Evolutionary conservation across 2,797 vertebrate species (phyloP).

Genomic region (Gallirallus australis): DNA sequence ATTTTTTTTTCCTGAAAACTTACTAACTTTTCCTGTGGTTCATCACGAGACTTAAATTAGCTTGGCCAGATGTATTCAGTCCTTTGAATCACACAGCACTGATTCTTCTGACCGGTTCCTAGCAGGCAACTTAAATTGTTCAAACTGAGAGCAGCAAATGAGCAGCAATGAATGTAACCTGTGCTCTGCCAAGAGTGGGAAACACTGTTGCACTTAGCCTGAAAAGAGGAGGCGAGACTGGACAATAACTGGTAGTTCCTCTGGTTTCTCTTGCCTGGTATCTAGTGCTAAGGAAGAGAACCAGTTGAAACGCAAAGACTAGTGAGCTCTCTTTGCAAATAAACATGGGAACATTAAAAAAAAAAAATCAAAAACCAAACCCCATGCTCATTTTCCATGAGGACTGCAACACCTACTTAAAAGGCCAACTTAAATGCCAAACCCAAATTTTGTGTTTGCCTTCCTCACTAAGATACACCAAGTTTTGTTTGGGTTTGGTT

Average conservation of each 20-base stretch:
- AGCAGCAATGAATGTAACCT: slow-evolving; percentile 46
- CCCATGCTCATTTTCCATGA: background rate
- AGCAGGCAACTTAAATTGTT: slow-evolving; percentile 14
- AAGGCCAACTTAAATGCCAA: background rate
- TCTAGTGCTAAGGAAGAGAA: slow-evolving; percentile 32
- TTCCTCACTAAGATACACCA: background rate
- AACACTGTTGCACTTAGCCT: slow-evolving; percentile 18
- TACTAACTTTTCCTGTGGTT: slow-evolving; percentile 40
- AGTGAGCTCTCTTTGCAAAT: slow-evolving; percentile 16
- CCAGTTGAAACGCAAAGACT: slow-evolving; percentile 21
- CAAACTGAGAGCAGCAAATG: background rate
- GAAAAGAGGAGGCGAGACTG: slow-evolving; percentile 37
- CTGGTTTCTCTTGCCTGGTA: slow-evolving; percentile 19
- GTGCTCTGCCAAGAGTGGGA: slow-evolving; percentile 20
- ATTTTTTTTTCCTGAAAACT: background rate
- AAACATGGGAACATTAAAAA: background rate
- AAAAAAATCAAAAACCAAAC: background rate
- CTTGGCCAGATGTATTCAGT: background rate
- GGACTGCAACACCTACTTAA: background rate
- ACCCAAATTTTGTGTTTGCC: background rate
- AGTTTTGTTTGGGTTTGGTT: background rate
- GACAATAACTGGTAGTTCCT: slow-evolving; percentile 69
- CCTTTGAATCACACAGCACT: background rate
- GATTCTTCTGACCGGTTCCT: background rate
- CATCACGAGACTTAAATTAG: slow-evolving; percentile 43